Evolutionary conservation across 2,888 invertebrate genomes (phyloP), one percentile per base, ranked within the genome.

Genomic region (Conus canariensis): DNA sequence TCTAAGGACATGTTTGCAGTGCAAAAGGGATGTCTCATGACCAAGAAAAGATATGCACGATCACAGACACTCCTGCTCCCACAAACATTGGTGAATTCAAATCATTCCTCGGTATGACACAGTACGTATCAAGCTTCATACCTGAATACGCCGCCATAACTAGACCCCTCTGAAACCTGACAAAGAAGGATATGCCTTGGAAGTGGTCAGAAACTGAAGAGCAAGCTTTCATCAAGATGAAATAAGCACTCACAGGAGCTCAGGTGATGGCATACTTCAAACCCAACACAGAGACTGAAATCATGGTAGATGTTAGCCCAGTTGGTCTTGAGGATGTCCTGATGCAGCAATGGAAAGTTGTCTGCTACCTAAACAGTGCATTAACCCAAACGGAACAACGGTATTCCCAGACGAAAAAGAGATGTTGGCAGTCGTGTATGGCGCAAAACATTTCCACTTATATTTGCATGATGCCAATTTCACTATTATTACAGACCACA

Each of bases 281-380:
- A 92, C n/a, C 92, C 93, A 60, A 93, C 93, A 85, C 92, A 92
- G 16, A 93, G 93, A n/a, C 56, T 93, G 19, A 92, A 91, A 6
- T 82, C 14, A 56, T 82, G 45, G 82, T 82, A 7, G 56, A 82
- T 19, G 82, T 56, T 56, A 56, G 82, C 19, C 82, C 82, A 45
- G 56, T 22, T 45, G 82, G 56, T 7, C 45, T 82, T 45, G 45
- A 14, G 7, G 82, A 22, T 16, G 56, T 82, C n/a, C 7, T 82
- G 45, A 82, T n/a, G 7, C 82, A 82, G n/a, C 4, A 58, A 0
- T 3, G 58, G 6, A 19, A 19, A 22, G 3, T 58, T 5, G 30
- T 45, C 30, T 30, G 77, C 30, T 80, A 45, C 25, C 1, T 30
- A n/a, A 77, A 25, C 14, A 4, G 25, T 25, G 77, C 77, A 80